Percentiles rank a stretch among this genome's conserved stretches.
These are phyloP conservation scores for Drosophila navojoa DNA, from an alignment of 1,140 invertebrate genomes.

Conservation along the genomic window DNA sequence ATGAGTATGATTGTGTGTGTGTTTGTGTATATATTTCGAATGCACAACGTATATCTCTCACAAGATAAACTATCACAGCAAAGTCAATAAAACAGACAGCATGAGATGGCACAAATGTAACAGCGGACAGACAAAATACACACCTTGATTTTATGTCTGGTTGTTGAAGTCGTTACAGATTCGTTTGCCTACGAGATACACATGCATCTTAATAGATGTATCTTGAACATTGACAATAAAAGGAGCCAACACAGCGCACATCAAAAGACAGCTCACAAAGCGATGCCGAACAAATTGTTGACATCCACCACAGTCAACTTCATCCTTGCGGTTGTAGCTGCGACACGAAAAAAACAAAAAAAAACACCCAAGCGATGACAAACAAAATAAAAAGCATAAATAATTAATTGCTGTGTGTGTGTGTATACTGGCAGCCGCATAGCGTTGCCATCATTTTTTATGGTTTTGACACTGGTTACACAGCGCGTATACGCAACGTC, in stretches of 20 bases:
- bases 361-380: conserved; percentile 19
- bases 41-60: conserved; percentile 40
- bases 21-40: conserved; percentile 10
- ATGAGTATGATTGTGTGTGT: conserved; percentile 9
- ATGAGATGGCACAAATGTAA: conserved; percentile 36
- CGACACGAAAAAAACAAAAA: conserved; percentile 14
- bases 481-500: conserved; percentile 36
- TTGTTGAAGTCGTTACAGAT: conserved; percentile 20
- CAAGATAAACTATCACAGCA: conserved; percentile 58
- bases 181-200: conserved; percentile 12
- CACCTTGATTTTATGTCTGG: conserved; percentile 35
- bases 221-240: conserved; percentile 12
- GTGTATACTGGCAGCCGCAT: neutral
- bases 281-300: neutral
- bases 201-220: conserved; percentile 29
- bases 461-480: conserved; percentile 12
- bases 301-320: neutral
- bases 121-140: conserved; percentile 20
- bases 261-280: neutral
- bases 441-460: conserved; percentile 30
- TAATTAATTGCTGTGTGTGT: conserved; percentile 12
- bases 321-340: conserved; percentile 10
- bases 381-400: conserved; percentile 13
- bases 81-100: conserved; percentile 48
- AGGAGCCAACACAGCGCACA: conserved; percentile 6